phyloP scores from a whole-genome alignment of 2,797 vertebrate genomes.

The Triplophysa bombifrons region DNA sequence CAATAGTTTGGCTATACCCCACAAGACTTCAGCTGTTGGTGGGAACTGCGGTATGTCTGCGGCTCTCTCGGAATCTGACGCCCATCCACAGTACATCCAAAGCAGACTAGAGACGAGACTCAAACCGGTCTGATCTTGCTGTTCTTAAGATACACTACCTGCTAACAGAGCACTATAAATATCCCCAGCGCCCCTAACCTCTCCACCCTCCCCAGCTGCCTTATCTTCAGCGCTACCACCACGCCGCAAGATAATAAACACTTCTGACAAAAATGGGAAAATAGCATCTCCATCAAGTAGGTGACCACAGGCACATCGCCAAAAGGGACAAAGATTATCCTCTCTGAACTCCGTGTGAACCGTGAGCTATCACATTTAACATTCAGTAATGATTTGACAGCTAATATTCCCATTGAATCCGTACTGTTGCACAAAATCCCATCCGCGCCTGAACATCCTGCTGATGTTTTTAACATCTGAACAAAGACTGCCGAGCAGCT shows the following conservation, averaged over 20 bases:
- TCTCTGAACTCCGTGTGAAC: slow-evolving; percentile 58
- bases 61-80: slow-evolving; percentile 5
- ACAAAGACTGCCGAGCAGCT: background rate
- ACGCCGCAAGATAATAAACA: slow-evolving; percentile 47
- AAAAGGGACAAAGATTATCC: slow-evolving; percentile 55
- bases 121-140: slow-evolving; percentile 44
- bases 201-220: slow-evolving; percentile 16
- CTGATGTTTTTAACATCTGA: background rate
- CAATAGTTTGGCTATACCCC: no score
- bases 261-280: slow-evolving; percentile 44
- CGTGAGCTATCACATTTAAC: slow-evolving; percentile 26
- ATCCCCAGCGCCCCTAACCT: slow-evolving; percentile 1
- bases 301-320: slow-evolving; percentile 32
- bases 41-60: slow-evolving; percentile 11
- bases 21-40: no score
- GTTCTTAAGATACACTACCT: slow-evolving; percentile 51
- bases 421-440: background rate
- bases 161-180: slow-evolving; percentile 24
- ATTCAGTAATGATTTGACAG: slow-evolving; percentile 33
- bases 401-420: slow-evolving; percentile 34
- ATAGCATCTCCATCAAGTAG: slow-evolving; percentile 10
- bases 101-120: background rate
- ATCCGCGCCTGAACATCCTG: no score
- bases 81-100: background rate
- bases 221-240: slow-evolving; percentile 19